Evolutionary conservation across 2,797 vertebrate species (phyloP).

Genomic region (Bufotes viridis): DNA sequence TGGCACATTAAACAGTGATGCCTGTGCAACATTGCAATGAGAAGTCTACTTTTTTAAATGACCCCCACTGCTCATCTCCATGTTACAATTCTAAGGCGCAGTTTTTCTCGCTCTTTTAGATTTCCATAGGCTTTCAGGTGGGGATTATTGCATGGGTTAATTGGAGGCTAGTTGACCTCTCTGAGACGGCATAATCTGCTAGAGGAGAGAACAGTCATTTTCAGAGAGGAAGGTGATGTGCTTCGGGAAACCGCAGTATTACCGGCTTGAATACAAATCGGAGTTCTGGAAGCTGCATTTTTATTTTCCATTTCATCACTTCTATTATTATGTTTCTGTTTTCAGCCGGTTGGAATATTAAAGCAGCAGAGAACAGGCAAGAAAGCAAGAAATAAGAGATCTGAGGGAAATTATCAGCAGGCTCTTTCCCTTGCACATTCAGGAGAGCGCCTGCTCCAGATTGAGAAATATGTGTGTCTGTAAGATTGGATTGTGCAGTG

Average conservation of each 20-base stretch:
- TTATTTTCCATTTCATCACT: conserved; percentile 51
- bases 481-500: conserved; percentile 86
- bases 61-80: neutral
- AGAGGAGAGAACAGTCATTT: conserved; percentile 19
- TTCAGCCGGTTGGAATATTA: conserved; percentile 57
- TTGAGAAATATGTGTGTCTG: conserved; percentile 85
- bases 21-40: too few species aligned
- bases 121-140: neutral
- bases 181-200: neutral
- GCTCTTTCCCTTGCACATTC: conserved; percentile 75
- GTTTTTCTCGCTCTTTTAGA: neutral
- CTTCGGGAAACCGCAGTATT: conserved; percentile 14
- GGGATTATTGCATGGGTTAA: conserved; percentile 7
- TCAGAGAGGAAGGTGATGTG: conserved; percentile 8
- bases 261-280: conserved; percentile 28
- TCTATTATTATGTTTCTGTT: conserved; percentile 55
- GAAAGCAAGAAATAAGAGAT: conserved; percentile 67
- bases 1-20: too few species aligned
- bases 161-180: conserved; percentile 34
- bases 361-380: conserved; percentile 62
- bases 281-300: conserved; percentile 37
- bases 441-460: conserved; percentile 78
- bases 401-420: conserved; percentile 69
- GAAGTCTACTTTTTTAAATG: neutral
- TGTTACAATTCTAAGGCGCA: neutral